These are phyloP conservation scores for Microcebus murinus DNA, from an alignment of 2,113 vertebrate species.

Conservation along the genomic window DNA sequence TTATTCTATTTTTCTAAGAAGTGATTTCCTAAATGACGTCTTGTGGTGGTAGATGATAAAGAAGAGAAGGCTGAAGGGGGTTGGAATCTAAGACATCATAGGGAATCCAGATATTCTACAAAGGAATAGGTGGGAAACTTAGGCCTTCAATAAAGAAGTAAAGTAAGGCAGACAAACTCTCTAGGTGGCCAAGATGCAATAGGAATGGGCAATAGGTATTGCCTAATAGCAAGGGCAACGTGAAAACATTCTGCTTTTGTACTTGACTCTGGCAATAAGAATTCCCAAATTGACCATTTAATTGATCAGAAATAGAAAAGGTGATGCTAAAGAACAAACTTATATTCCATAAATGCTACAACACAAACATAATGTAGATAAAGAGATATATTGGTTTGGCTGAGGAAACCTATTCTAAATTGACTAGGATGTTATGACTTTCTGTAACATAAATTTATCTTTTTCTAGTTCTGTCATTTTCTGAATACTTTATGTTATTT, in stretches of 20 bases:
- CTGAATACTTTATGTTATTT: constrained; percentile 31
- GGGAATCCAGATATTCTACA: neutral
- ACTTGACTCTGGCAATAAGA: neutral
- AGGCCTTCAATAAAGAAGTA: neutral
- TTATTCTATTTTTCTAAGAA: constrained; percentile 22
- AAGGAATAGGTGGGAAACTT: neutral
- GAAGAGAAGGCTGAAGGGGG: neutral
- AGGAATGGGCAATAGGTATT: neutral
- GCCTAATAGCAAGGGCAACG: neutral
- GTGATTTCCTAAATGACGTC: neutral
- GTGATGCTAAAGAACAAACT: neutral
- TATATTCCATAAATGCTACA: constrained; percentile 38
- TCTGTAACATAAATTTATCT: neutral
- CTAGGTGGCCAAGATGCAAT: neutral
- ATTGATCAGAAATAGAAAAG: constrained; percentile 49
- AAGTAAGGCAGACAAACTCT: neutral
- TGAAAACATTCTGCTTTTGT: neutral
- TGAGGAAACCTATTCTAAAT: neutral
- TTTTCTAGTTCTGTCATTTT: constrained; percentile 17
- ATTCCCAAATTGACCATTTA: constrained; percentile 41
- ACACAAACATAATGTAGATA: constrained; percentile 15
- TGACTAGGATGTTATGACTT: neutral
- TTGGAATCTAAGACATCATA: neutral
- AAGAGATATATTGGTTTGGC: neutral
- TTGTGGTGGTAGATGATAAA: neutral